These are phyloP conservation scores for Drosophila santomea DNA, from an alignment of 1,140 invertebrate species.

Conservation along the genomic window DNA sequence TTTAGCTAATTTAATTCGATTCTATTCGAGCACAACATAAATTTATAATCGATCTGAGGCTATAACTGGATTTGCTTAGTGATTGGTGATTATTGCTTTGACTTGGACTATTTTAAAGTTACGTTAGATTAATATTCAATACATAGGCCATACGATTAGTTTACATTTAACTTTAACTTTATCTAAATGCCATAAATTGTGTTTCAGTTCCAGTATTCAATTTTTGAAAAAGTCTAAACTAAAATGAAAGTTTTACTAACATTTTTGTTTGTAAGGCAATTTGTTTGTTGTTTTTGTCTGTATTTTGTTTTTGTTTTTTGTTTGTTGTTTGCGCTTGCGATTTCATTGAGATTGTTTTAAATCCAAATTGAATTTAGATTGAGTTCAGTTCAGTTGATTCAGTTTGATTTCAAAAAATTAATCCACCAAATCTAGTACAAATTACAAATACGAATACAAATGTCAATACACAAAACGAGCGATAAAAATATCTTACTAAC, in stretches of 20 bases:
- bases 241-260: conserved; percentile 82
- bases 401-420: conserved; percentile 63
- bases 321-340: conserved; percentile 41
- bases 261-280: conserved; percentile 83
- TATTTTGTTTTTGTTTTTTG: conserved; percentile 32
- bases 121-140: conserved; percentile 26
- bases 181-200: conserved; percentile 63
- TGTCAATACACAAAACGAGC: conserved; percentile 37
- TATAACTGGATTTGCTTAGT: conserved; percentile 49
- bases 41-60: conserved; percentile 30
- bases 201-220: conserved; percentile 53
- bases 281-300: conserved; percentile 45
- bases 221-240: conserved; percentile 64
- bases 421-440: conserved; percentile 62
- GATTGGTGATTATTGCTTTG: conserved; percentile 54
- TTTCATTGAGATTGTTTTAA: conserved; percentile 70
- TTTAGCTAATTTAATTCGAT: conserved; percentile 46
- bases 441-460: conserved; percentile 57
- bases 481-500: conserved; percentile 17
- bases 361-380: conserved; percentile 82
- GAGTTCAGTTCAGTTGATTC: conserved; percentile 67
- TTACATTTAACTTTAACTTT: conserved; percentile 39
- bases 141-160: conserved; percentile 24
- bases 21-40: conserved; percentile 34
- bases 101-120: conserved; percentile 50